Evolutionary conservation across 2,113 vertebrate species (phyloP), one percentile per base, ranked within the genome.

Genomic region (Corythoichthys haematopterus): DNA sequence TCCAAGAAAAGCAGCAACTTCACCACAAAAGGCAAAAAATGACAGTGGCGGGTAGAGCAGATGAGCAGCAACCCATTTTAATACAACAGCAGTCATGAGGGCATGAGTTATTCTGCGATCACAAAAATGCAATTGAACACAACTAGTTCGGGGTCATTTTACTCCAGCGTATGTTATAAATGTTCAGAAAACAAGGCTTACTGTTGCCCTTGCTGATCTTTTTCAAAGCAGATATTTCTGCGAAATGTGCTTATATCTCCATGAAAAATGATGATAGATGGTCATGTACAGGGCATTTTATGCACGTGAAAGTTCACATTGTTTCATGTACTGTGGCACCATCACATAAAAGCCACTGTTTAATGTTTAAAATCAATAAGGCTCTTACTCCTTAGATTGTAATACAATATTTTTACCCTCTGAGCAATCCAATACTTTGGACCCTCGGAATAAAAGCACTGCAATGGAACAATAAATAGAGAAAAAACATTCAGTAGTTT

Each of bases 381-480:
- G 73, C 64, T 79, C 51, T 66, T n/a, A 20, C 70, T 73, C 1
- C 51, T 72, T 56, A 52, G 68, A 77, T 71, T 70, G 71, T 40
- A 65, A n/a, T 85, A 75, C 75, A 85, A 56, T 64, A 52, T 77
- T 74, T 66, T 74, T 20, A 12, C 70, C 66, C 65, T 72, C 71
- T 64, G 58, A 77, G 64, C 72, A 14, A 28, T 61, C 72, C n/a
- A 74, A 63, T 63, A 58, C 75, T 43, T 69, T 75, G 61, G 9
- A 59, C 48, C 70, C 75, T 75, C 51, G 71, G 63, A 79, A 69
- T 70, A 71, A 84, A 81, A 80, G 80, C 72, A 80, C 66, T 69
- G n/a, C 51, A 81, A 72, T 35, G 51, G 61, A 78, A 75, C 65
- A 85, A 85, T 85, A 86, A 86, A 90, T 87, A 90, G 69, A 82